These are phyloP conservation scores for Anadara kagoshimensis DNA, from an alignment of 1,140 invertebrate species.

Conservation along the genomic window DNA sequence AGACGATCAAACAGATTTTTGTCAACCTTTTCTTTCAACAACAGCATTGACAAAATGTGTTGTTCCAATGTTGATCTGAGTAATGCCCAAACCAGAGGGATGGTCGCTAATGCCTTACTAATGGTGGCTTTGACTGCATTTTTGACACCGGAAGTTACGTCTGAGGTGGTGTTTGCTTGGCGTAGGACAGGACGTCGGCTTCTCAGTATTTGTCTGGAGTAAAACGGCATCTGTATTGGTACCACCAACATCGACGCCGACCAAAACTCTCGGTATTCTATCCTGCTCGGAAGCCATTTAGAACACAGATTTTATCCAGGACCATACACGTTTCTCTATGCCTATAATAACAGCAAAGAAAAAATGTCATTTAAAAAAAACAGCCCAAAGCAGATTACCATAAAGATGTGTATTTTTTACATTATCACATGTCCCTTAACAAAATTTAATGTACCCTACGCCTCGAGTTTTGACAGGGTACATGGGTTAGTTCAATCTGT, in stretches of 20 bases:
- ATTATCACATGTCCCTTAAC: too few relatives aligned
- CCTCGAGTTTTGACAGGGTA: too few relatives aligned
- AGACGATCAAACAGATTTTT: slow-evolving; percentile 61
- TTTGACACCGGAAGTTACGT: slow-evolving; percentile 62
- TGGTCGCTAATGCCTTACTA: slow-evolving; percentile 33
- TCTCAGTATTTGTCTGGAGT: slow-evolving; percentile 33
- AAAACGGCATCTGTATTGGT: slow-evolving; percentile 69
- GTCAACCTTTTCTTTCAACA: slow-evolving; percentile 60
- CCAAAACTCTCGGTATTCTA: slow-evolving; percentile 19
- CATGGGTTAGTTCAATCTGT: too few relatives aligned
- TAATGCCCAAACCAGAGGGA: slow-evolving; percentile 31
- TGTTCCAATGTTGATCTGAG: slow-evolving; percentile 67
- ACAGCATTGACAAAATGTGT: slow-evolving; percentile 71
- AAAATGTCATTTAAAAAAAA: too few relatives aligned
- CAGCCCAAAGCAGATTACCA: too few relatives aligned
- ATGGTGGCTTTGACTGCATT: slow-evolving; percentile 51
- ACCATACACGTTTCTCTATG: too few relatives aligned
- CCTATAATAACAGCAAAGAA: too few relatives aligned
- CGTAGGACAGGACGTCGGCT: slow-evolving; percentile 43
- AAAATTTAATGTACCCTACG: too few relatives aligned
- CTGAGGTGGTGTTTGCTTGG: slow-evolving; percentile 58
- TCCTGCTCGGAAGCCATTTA: background rate
- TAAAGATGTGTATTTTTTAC: too few relatives aligned
- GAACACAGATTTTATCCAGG: too few relatives aligned
- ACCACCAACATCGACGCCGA: slow-evolving; percentile 66